These are phyloP conservation scores for Drosophila neonasuta DNA, from an alignment of 2,888 invertebrate species.

Conservation along the genomic window DNA sequence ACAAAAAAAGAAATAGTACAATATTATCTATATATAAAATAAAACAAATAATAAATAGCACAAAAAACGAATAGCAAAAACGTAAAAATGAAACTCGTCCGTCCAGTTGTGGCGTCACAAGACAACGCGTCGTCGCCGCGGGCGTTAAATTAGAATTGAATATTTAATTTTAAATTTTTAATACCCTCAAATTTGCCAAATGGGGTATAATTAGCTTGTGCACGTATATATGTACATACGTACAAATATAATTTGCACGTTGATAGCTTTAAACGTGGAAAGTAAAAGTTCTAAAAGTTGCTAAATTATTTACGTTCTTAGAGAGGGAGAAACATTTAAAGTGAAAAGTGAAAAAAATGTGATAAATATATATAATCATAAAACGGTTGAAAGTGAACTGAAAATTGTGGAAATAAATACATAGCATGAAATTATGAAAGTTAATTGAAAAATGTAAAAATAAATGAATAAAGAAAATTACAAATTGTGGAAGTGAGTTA, in stretches of 20 bases:
- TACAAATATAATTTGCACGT: not conserved
- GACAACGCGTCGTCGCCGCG: conserved; percentile 13
- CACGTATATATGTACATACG: not conserved
- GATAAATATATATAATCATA: no score
- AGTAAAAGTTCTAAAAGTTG: not conserved
- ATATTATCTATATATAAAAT: conserved; percentile 16
- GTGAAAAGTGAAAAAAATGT: no score
- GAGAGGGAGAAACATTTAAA: no score
- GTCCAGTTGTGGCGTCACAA: conserved; percentile 54
- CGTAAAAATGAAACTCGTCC: not conserved
- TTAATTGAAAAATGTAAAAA: no score
- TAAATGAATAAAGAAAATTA: no score
- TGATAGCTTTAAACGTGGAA: not conserved
- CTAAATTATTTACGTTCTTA: no score
- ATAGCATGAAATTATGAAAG: no score
- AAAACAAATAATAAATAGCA: conserved; percentile 28
- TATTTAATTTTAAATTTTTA: conserved; percentile 20
- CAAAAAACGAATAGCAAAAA: not conserved
- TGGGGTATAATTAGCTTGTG: conserved; percentile 7
- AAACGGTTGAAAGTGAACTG: no score
- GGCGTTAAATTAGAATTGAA: conserved; percentile 40
- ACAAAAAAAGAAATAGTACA: conserved; percentile 22
- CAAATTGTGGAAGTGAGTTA: no score
- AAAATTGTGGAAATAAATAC: no score
- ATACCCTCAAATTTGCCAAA: conserved; percentile 27